Conservation (phyloP, 2,113 vertebrate species). For the Galbula dea region DNA sequence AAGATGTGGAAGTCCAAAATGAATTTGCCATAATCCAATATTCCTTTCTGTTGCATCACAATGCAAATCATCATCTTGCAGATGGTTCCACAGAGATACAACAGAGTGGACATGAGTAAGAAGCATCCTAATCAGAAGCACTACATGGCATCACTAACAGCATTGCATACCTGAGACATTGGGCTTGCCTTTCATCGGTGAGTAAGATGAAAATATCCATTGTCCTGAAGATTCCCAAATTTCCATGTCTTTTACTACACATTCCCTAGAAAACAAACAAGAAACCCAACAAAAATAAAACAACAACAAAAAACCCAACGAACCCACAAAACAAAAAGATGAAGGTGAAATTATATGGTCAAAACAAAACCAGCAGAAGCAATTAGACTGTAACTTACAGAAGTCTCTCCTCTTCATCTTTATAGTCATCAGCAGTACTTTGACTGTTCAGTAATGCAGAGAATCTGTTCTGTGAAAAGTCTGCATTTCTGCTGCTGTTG, state of each 20-base stretch:
- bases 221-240: slow-evolving; percentile 87
- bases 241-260: slow-evolving; percentile 86
- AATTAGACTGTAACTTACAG: slow-evolving; percentile 74
- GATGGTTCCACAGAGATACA: background rate
- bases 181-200: slow-evolving; percentile 65
- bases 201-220: slow-evolving; percentile 90
- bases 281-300: background rate
- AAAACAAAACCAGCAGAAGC: background rate
- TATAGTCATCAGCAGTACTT: slow-evolving; percentile 46
- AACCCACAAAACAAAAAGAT: background rate
- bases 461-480: slow-evolving; percentile 82
- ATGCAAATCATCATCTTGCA: background rate
- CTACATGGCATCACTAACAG: background rate
- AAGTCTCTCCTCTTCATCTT: slow-evolving; percentile 80
- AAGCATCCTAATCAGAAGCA: background rate
- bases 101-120: background rate
- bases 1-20: background rate
- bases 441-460: slow-evolving; percentile 49
- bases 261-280: slow-evolving; percentile 82
- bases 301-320: background rate
- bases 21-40: background rate
- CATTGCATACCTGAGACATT: slow-evolving; percentile 81
- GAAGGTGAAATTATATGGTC: background rate
- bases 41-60: background rate
- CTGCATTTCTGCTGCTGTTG: slow-evolving; percentile 5